Evolutionary conservation across 2,113 vertebrate species (phyloP), one percentile per base, ranked within the genome.

Genomic region (Neotragus moschatus): DNA sequence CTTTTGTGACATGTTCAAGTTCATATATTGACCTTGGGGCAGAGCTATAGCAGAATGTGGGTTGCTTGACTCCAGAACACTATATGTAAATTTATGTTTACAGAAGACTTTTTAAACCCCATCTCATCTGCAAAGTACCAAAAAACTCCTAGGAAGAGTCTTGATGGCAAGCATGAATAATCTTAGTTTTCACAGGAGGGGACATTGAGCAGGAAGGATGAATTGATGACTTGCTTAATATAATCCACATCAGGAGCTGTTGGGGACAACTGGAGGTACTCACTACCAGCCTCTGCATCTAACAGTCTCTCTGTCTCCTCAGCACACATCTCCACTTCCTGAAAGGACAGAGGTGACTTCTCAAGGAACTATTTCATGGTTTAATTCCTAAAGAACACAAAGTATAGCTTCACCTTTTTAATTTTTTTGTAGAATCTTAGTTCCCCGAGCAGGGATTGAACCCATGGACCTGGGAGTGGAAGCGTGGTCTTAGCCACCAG

Each of bases 151-250:
- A 30, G 53, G 58, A 92, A 66, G 39, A 84, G 90, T 49, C 36
- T 58, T 12, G 7, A 36, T 61, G 28, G 45, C 14, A 81, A 96
- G 28, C 49, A 47, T 51, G 43, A 43, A 86, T 61, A 81, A 79
- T 39, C 26, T 90, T 66, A 51, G 12, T 86, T 84, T 94, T 95
- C 47, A 75, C 7, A 80, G 51, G 26, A 17, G 33, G 3, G 21
- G 30, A 90, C 23, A 82, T 23, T 39, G 47, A 84, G 9, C 28
- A 17, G 14, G 51, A 73, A 58, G 43, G 30, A 61, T 49, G 60
- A 94, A 84, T 53, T 88, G 56, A 92, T 81, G 43, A 30, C 58
- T 88, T 97, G n/a, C 45, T 73, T 96, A 58, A 92, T 92, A 88
- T 15, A 90, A 84, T 25, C 43, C 11, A 23, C 7, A 66, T 84